Conservation (phyloP, 2,797 vertebrate species). For the Pangasius djambal region DNA sequence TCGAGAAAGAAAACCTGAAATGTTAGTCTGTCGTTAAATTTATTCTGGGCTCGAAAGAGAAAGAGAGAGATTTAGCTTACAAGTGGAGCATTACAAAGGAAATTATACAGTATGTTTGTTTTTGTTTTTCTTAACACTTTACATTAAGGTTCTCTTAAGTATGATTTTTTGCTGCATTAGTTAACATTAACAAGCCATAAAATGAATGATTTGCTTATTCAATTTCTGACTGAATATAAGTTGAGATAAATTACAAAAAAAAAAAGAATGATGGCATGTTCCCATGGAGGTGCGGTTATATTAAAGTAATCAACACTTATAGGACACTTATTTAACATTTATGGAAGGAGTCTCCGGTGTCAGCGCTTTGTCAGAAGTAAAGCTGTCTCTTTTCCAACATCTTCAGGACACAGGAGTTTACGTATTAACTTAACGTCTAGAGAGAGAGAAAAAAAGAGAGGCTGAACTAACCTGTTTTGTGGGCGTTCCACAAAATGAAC, state of each 20-base stretch:
- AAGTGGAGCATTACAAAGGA: conserved; percentile 62
- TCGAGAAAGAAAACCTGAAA: neutral
- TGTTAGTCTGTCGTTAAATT: neutral
- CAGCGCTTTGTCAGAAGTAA: neutral
- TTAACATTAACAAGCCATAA: neutral
- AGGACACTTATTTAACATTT: neutral
- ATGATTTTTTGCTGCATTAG: neutral
- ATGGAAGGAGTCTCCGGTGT: neutral
- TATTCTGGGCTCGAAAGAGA: conserved; percentile 43
- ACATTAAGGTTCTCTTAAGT: neutral
- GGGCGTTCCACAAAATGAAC: neutral
- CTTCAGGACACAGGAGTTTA: no score
- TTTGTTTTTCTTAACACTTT: neutral
- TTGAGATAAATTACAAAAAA: neutral
- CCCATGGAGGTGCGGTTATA: neutral
- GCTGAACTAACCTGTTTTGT: neutral
- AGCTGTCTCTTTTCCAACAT: neutral
- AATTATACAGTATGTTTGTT: conserved; percentile 52
- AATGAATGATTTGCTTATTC: neutral
- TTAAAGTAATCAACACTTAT: neutral
- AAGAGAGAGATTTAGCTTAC: neutral
- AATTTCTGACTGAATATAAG: neutral
- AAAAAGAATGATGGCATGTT: neutral
- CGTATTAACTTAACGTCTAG: no score
- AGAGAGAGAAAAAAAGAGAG: no score